These are phyloP conservation scores for Equus quagga DNA, from an alignment of 2,113 vertebrate genomes.

Conservation along the genomic window DNA sequence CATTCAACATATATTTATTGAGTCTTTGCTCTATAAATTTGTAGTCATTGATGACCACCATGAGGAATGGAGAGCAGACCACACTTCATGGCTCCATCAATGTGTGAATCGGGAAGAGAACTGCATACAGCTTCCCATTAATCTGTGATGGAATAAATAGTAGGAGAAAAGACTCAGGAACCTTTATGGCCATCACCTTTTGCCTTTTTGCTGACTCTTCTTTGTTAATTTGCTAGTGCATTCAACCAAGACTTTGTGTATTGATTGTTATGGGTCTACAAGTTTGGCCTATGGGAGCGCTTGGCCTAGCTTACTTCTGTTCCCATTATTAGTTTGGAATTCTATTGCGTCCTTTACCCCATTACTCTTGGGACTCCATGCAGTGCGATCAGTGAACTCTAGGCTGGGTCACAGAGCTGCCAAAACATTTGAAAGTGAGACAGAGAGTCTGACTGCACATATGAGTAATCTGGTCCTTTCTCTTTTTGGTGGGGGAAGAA, in stretches of 20 bases:
- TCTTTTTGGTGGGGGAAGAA: conserved; percentile 35
- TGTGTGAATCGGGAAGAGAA: neutral
- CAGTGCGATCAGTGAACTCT: neutral
- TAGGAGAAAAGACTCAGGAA: neutral
- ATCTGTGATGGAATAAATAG: neutral
- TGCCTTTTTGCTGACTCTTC: neutral
- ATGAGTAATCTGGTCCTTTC: conserved; percentile 35
- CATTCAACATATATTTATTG: neutral
- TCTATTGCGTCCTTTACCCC: too few species aligned
- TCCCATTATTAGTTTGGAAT: neutral
- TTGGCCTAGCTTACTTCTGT: neutral
- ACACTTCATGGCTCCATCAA: neutral
- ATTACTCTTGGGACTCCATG: neutral
- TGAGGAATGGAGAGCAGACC: neutral
- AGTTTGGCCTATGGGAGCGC: neutral
- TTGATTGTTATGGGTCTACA: neutral
- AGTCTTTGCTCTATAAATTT: neutral
- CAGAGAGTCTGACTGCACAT: neutral
- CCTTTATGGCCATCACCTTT: neutral
- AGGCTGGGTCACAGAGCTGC: neutral
- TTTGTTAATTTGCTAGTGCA: neutral
- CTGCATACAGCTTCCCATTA: neutral
- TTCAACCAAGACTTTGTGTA: neutral
- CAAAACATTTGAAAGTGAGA: neutral
- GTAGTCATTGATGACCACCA: neutral